phyloP scores from a whole-genome alignment of 2,797 vertebrate genomes.

The Danio albolineatus region DNA sequence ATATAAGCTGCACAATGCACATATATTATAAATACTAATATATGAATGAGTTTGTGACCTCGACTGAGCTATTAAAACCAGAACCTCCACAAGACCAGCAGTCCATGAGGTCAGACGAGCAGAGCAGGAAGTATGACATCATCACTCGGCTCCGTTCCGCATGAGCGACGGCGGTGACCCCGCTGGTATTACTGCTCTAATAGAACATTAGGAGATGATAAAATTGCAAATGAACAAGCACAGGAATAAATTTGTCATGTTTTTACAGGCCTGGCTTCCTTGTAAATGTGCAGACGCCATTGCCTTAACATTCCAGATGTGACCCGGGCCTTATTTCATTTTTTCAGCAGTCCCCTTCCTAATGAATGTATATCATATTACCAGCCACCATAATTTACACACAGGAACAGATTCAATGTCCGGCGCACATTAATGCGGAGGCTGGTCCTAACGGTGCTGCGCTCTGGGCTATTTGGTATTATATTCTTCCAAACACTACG shows the following conservation, averaged over 20 bases:
- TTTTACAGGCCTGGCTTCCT: constrained; percentile 66
- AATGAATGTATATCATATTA: constrained; percentile 65
- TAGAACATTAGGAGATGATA: constrained; percentile 81
- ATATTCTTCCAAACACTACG: constrained; percentile 42
- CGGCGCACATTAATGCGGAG: constrained; percentile 50
- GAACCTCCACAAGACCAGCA: constrained; percentile 64
- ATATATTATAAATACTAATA: neutral
- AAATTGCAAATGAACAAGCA: constrained; percentile 77
- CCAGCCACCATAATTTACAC: constrained; percentile 63
- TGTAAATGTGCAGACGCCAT: constrained; percentile 66
- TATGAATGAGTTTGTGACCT: constrained; percentile 15
- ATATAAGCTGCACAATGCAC: too few relatives aligned
- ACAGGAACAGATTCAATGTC: constrained; percentile 59
- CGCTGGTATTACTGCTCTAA: constrained; percentile 74
- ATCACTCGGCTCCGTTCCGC: constrained; percentile 69
- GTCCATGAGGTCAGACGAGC: constrained; percentile 67
- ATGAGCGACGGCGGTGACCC: constrained; percentile 73
- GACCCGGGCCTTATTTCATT: constrained; percentile 60
- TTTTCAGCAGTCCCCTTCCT: constrained; percentile 59
- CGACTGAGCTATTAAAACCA: constrained; percentile 60
- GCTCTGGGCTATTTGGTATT: constrained; percentile 39
- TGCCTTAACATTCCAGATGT: constrained; percentile 63
- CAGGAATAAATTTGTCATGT: constrained; percentile 71
- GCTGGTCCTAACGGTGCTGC: constrained; percentile 24
- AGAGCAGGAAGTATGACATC: constrained; percentile 78